Conservation (phyloP, 2,797 vertebrate genomes). For the Bradypus variegatus region DNA sequence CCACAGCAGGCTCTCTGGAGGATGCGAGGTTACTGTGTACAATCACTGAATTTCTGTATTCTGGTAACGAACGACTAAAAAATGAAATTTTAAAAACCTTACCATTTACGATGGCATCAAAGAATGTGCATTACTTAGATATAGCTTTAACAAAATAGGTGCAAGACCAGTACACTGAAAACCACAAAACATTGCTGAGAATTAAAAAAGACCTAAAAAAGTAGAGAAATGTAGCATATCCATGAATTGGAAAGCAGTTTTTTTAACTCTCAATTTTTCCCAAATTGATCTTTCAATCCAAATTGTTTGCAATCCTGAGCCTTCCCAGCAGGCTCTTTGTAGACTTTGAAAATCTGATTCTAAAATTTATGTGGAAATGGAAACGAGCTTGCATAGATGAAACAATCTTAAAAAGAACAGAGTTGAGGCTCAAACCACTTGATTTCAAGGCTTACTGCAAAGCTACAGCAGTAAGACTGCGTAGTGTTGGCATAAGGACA, state of each 20-base stretch:
- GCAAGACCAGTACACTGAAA: neutral
- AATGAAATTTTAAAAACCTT: neutral
- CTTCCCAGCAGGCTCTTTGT: neutral
- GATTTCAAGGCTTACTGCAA: neutral
- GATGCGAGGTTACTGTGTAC: neutral
- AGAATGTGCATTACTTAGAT: neutral
- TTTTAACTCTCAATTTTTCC: neutral
- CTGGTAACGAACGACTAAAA: neutral
- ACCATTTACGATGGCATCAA: neutral
- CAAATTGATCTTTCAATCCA: neutral
- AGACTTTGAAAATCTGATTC: neutral
- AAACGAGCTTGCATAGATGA: neutral
- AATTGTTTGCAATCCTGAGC: neutral
- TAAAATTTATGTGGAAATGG: neutral
- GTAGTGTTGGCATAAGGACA: neutral
- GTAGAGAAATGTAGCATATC: neutral
- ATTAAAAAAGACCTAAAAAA: neutral
- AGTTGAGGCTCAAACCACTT: neutral
- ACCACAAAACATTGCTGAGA: neutral
- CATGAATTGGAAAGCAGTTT: neutral
- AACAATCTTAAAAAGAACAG: neutral
- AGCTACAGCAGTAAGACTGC: neutral
- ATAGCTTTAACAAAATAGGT: neutral
- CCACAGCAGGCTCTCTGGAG: rapidly evolving
- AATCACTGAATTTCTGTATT: neutral